These are phyloP conservation scores for Parnassius apollo DNA, from an alignment of 2,888 invertebrate species.

Conservation along the genomic window DNA sequence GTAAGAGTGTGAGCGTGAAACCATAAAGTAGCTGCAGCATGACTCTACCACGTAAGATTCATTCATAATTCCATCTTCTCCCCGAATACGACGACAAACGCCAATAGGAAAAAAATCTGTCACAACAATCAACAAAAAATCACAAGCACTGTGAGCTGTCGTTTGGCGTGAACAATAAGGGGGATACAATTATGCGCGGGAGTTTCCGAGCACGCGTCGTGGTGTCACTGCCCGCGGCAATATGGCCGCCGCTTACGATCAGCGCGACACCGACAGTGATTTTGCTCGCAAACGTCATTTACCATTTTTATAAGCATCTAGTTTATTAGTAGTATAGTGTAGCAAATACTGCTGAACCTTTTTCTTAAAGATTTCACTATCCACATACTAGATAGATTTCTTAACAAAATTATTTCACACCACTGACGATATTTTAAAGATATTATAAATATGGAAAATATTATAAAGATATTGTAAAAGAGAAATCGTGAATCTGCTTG, in stretches of 20 bases:
- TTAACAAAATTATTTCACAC: too few species aligned
- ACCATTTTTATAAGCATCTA: too few species aligned
- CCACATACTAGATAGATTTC: too few species aligned
- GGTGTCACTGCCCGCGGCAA: slow-evolving; percentile 32
- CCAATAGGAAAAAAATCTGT: slow-evolving; percentile 15
- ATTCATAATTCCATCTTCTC: not conserved
- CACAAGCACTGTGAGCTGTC: slow-evolving; percentile 27
- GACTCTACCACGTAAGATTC: not conserved
- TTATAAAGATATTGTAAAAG: too few species aligned
- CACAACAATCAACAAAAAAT: slow-evolving; percentile 34
- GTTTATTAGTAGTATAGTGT: too few species aligned
- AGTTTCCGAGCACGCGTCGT: slow-evolving; percentile 44
- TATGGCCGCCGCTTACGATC: slow-evolving; percentile 16
- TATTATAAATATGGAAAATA: too few species aligned
- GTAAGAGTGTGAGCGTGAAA: too few species aligned
- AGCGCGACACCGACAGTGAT: slow-evolving; percentile 1
- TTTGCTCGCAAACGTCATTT: not conserved
- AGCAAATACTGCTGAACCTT: too few species aligned
- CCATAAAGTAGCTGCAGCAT: too few species aligned
- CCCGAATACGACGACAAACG: not conserved
- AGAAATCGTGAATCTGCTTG: too few species aligned
- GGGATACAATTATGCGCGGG: slow-evolving; percentile 43
- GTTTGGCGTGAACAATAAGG: slow-evolving; percentile 37
- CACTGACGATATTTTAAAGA: too few species aligned
- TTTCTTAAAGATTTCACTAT: too few species aligned